phyloP scores from a whole-genome alignment of 2,113 vertebrate genomes.

The Chlorodrepanis virens region DNA sequence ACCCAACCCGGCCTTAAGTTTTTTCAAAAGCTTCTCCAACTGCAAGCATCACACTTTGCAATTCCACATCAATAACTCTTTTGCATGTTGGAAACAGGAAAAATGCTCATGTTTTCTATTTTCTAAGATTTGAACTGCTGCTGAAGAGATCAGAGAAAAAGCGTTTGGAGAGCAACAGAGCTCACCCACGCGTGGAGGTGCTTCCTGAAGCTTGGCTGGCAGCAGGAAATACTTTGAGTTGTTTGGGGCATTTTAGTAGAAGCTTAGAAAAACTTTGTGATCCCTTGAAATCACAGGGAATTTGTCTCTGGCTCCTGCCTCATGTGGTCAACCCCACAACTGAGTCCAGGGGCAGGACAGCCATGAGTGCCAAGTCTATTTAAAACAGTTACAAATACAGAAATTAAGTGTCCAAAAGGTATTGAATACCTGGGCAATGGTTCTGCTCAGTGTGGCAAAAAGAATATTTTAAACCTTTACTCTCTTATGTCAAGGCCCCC shows the following conservation, averaged over 20 bases:
- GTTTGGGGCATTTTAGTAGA: neutral
- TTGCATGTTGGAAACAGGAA: neutral
- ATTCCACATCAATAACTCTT: neutral
- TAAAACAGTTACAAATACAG: neutral
- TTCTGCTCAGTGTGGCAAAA: neutral
- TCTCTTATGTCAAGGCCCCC: accelerated
- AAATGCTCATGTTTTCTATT: neutral
- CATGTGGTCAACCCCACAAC: neutral
- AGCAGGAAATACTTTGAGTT: neutral
- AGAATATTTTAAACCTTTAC: neutral
- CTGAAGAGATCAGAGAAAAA: neutral
- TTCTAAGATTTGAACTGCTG: neutral
- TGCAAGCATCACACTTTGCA: neutral
- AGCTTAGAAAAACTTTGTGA: neutral
- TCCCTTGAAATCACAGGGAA: neutral
- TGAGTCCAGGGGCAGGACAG: neutral
- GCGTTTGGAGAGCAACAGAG: neutral
- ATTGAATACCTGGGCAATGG: neutral
- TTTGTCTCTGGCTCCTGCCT: neutral
- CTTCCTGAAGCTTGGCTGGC: neutral
- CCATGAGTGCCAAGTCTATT: neutral
- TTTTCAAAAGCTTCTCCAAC: neutral
- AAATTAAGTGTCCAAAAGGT: neutral
- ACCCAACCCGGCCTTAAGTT: neutral
- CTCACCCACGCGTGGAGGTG: accelerated